Conservation (phyloP, 2,797 vertebrate genomes). For the Xiphorhynchus erythropygius region DNA sequence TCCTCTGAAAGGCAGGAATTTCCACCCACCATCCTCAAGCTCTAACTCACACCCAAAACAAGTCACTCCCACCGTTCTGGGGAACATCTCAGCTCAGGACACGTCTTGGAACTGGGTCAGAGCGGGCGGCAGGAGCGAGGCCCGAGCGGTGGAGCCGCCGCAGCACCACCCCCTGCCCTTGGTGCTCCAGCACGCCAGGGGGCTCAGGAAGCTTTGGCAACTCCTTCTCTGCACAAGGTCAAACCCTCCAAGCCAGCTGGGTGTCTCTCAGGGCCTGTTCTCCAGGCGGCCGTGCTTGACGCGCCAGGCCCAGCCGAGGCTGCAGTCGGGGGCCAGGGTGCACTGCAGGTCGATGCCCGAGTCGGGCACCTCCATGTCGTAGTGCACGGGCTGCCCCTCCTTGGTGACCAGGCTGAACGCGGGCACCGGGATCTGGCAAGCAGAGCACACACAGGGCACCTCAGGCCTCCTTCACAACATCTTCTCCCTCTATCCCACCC, state of each 20-base stretch:
- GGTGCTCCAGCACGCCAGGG: background rate
- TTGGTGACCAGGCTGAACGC: conserved; percentile 91
- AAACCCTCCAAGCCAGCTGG: background rate
- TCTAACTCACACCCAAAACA: conserved; percentile 17
- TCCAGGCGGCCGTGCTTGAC: conserved; percentile 89
- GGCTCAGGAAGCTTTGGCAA: conserved; percentile 30
- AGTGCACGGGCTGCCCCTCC: conserved; percentile 82
- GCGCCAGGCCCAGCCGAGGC: conserved; percentile 88
- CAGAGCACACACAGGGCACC: background rate
- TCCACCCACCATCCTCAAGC: conserved; percentile 17
- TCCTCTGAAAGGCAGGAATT: conserved; percentile 26
- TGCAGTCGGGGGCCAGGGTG: conserved; percentile 85
- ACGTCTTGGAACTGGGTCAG: background rate
- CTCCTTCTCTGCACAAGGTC: conserved; percentile 9
- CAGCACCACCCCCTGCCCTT: background rate
- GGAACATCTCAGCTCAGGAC: conserved; percentile 18
- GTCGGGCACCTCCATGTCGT: conserved; percentile 88
- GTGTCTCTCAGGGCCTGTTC: conserved; percentile 63
- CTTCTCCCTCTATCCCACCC: accelerated
- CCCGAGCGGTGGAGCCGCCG: background rate
- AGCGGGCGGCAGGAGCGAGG: background rate
- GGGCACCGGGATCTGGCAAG: conserved; percentile 85
- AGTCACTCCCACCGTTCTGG: conserved; percentile 6
- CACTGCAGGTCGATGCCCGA: conserved; percentile 89
- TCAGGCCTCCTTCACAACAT: background rate